Percentiles rank a stretch among this genome's conserved stretches.
Conservation (phyloP, 2,797 vertebrate species). For the Yasuhikotakia modesta region DNA sequence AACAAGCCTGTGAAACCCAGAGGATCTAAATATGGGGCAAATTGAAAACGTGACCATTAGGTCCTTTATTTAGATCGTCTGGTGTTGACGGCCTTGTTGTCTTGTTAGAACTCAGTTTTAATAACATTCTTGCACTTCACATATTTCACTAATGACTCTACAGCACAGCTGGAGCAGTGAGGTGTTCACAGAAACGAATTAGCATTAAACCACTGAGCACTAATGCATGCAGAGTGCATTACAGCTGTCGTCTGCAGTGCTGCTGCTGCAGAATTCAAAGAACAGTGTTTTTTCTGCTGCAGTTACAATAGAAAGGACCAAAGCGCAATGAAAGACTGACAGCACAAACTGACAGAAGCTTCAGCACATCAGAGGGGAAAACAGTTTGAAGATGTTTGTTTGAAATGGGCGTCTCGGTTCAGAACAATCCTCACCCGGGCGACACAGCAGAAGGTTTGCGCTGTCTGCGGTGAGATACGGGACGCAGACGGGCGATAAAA, state of each 20-base stretch:
- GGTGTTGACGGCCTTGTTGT: neutral
- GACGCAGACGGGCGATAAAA: constrained; percentile 50
- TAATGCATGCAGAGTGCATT: constrained; percentile 17
- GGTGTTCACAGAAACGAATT: constrained; percentile 29
- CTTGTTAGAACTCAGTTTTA: constrained; percentile 24
- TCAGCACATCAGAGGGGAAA: constrained; percentile 19
- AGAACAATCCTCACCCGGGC: constrained; percentile 52
- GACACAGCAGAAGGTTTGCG: constrained; percentile 5
- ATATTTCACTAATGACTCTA: constrained; percentile 16
- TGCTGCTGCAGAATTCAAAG: constrained; percentile 4
- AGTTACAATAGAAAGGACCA: constrained; percentile 49
- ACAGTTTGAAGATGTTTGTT: constrained; percentile 38
- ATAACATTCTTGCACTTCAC: constrained; percentile 18
- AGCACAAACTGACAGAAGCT: constrained; percentile 35
- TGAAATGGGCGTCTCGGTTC: constrained; percentile 32
- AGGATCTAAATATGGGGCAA: no score
- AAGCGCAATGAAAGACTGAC: constrained; percentile 36
- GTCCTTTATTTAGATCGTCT: neutral
- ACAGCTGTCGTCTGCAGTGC: neutral
- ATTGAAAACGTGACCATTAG: no score
- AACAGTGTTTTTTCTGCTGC: constrained; percentile 33
- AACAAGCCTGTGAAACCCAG: no score
- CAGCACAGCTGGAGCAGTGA: constrained; percentile 27
- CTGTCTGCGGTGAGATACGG: constrained; percentile 48
- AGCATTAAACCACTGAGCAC: constrained; percentile 14